Base-by-base conservation (phyloP, 2,888 invertebrate species). In the Meiosimyza platycephala region DNA sequence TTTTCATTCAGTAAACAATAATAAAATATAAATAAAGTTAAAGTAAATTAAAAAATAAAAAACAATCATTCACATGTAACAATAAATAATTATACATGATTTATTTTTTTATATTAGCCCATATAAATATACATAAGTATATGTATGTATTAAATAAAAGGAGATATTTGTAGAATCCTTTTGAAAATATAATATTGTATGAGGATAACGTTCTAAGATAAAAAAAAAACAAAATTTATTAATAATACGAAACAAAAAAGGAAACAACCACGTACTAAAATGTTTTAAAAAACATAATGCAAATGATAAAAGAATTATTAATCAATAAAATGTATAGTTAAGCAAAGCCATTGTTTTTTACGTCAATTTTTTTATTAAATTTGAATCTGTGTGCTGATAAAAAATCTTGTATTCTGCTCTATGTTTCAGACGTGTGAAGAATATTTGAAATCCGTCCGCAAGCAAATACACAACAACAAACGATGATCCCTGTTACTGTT, bases 281-380 rank as follows among this genome's bases (percentile, higher is more conserved):
- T 76, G 76, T 76, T 54, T 57, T 55, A 57, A 77, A 76, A 55
- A 76, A 77, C 76, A 80, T 71, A 77, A 77, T 68, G 68, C 78
- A 76, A 63, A 40, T 40, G 40, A 40, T 40, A 69, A 72, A 63
- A 22, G 16, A 67, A 72, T 79, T 80, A 81, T 40, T 82, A 81
- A 82, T 80, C 80, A 81, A 81, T 81, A 81, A 82, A 82, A 79
- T 57, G 75, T 80, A 79, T 72, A 79, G 79, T 78, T 82, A 82
- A 82, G 81, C 78, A 71, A 77, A 75, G 70, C 71, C 51, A 75
- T 77, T 78, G 72, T 75, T 65, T 77, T 74, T 71, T 72, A 40
- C 40, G 9, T 40, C 74, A 73, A 54, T 47, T 64, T 47, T 40
- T 63, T 55, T 33, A 63, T 63, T 47, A 62, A 9, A 55, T 68